Evolutionary conservation across 2,888 invertebrate species (phyloP).

Genomic region (Nezara viridula): DNA sequence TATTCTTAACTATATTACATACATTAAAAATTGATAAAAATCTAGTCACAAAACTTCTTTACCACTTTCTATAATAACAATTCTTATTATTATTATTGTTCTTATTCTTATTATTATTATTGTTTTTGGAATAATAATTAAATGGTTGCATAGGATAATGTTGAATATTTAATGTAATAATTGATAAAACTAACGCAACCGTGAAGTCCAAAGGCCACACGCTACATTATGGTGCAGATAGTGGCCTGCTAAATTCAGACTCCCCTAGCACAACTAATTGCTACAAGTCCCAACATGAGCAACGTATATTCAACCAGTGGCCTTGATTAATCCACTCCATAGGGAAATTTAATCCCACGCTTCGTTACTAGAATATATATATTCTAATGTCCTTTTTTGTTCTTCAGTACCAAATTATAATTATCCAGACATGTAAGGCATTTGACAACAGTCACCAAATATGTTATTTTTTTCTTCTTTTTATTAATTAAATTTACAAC

Average conservation of each 20-base stretch:
- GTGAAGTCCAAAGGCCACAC: not conserved
- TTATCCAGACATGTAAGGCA: not conserved
- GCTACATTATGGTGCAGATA: not conserved
- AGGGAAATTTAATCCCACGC: slow-evolving; percentile 23
- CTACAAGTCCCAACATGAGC: slow-evolving; percentile 10
- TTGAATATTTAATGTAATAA: not conserved
- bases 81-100: no score
- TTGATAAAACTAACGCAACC: not conserved
- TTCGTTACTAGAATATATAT: not conserved
- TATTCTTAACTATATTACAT: no score
- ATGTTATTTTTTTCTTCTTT: not conserved
- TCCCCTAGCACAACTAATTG: slow-evolving; percentile 20
- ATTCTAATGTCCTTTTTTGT: not conserved
- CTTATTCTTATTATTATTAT: no score
- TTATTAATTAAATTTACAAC: not conserved
- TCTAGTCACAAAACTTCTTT: no score
- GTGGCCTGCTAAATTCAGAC: slow-evolving; percentile 14
- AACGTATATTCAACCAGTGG: slow-evolving; percentile 28
- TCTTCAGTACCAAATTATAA: not conserved
- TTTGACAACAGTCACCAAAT: no score
- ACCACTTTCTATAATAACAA: no score
- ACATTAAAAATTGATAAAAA: no score
- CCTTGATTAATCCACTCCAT: slow-evolving; percentile 10
- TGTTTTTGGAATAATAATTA: not conserved
- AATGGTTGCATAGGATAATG: not conserved